Evolutionary conservation across 2,888 invertebrate species (phyloP).

Genomic region (Dioctria rufipes): DNA sequence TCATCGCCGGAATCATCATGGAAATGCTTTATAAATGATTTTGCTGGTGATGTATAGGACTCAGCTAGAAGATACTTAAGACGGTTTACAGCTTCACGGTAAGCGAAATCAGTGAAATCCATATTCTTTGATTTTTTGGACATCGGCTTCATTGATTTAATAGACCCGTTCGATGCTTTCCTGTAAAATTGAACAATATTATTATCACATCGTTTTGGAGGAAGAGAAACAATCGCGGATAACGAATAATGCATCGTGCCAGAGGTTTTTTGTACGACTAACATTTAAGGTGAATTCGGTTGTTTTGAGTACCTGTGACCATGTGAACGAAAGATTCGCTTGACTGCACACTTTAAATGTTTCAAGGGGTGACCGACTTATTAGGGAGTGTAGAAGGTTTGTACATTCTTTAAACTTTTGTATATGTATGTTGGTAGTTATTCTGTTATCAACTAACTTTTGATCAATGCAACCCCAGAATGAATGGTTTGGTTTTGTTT

Average conservation of each 20-base stretch:
- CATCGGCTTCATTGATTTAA: slow-evolving; percentile 68
- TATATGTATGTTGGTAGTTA: no score
- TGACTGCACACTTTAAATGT: slow-evolving; percentile 22
- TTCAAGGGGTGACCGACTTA: no score
- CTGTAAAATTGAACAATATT: slow-evolving; percentile 24
- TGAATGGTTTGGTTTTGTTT: no score
- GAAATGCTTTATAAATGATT: slow-evolving; percentile 65
- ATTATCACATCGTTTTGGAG: slow-evolving; percentile 15
- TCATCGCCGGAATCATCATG: slow-evolving; percentile 75
- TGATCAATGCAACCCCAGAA: no score
- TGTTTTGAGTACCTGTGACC: slow-evolving; percentile 52
- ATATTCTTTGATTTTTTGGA: slow-evolving; percentile 73
- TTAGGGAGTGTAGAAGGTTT: no score
- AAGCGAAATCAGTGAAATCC: slow-evolving; percentile 88
- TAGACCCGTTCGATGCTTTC: slow-evolving; percentile 61
- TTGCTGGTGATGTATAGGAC: slow-evolving; percentile 77
- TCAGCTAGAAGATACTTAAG: slow-evolving; percentile 84
- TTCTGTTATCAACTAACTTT: no score
- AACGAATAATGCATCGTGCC: neutral
- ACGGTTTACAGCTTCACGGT: slow-evolving; percentile 87
- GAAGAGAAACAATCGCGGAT: neutral
- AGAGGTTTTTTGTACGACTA: slow-evolving; percentile 10
- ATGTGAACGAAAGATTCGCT: slow-evolving; percentile 37
- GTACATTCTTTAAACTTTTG: no score
- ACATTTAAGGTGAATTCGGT: neutral